Evolutionary conservation across 2,888 invertebrate species (phyloP), one percentile per base, ranked within the genome.

Genomic region (Atethmia centrago): DNA sequence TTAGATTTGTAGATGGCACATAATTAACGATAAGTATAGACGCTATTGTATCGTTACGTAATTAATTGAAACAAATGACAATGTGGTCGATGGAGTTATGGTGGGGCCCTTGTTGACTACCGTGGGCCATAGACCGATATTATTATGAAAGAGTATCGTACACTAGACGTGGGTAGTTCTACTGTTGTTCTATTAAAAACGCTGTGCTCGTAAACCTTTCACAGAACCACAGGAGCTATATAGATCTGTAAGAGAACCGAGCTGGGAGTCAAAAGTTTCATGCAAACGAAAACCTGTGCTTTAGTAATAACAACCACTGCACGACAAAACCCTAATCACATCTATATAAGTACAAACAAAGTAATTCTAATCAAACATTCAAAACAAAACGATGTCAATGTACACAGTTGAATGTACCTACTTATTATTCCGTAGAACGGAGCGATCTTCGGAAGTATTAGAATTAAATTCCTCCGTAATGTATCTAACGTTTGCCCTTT

Each of bases 401-500:
- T 36, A 62, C 66, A 71, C 71, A 69, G n/a, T 59, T 59, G 51
- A 63, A 58, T 58, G 28, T 63, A 31, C 64, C 36, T 64, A 59
- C 64, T 55, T 64, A 59, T 68, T 56, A 83, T 61, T 63, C 71
- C 55, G 40, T 40, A 28, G 55, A 73, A 56, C 31, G 47, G 14
- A 61, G 55, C n/a, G 53, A 71, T 77, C 83, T 80, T 83, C 80
- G 77, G 77, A 79, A 76, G 76, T 79, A 71, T 25, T 63, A 47
- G 68, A 81, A 85, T 85, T 81, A 71, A 84, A 85, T 85, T 81
- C 81, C 68, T 81, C 81, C 68, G 40, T 77, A 83, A 71, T 77
- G 58, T 53, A 66, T 76, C 75, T 71, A 66, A 75, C 85, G 74
- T 78, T 82, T 85, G 82, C 88, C 85, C 86, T 87, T 86, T 83